Evolutionary conservation across 2,797 vertebrate species (phyloP).

Genomic region (Luscinia megarhynchos): DNA sequence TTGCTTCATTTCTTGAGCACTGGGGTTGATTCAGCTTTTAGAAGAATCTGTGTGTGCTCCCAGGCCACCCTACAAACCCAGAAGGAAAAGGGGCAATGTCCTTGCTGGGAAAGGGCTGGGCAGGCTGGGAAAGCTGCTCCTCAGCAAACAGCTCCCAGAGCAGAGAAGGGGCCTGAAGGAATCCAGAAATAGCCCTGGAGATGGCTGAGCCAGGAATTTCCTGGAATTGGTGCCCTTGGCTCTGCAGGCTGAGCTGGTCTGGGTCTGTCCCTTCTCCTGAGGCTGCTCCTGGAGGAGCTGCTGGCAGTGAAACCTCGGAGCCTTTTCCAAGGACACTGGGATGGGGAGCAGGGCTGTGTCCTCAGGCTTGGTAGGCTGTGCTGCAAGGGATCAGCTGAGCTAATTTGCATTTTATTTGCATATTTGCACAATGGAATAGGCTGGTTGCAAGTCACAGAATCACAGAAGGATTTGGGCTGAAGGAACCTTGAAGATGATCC

Average conservation of each 20-base stretch:
- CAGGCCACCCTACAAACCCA: not conserved
- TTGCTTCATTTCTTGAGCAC: not conserved
- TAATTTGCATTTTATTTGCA: not conserved
- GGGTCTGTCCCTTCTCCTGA: not conserved
- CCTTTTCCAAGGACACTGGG: rapidly evolving
- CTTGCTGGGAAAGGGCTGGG: not conserved
- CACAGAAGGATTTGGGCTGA: not conserved
- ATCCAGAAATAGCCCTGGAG: not conserved
- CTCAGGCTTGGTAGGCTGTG: not conserved
- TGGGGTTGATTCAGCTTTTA: not conserved
- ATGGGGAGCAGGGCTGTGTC: not conserved
- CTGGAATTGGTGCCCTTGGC: not conserved
- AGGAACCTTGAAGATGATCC: not conserved
- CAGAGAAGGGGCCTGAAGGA: not conserved
- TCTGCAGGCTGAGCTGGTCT: not conserved
- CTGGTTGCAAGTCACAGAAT: not conserved
- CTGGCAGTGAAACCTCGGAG: not conserved
- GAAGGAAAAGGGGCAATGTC: not conserved
- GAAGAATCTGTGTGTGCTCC: not conserved
- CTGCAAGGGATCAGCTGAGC: not conserved
- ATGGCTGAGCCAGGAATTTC: not conserved
- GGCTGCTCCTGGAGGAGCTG: rapidly evolving
- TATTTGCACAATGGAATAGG: not conserved
- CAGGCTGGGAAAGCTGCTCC: not conserved
- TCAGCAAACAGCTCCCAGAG: not conserved